Percentiles rank a stretch among this genome's conserved stretches.
phyloP scores from a whole-genome alignment of 2,113 vertebrate species.

The Serinus canaria region DNA sequence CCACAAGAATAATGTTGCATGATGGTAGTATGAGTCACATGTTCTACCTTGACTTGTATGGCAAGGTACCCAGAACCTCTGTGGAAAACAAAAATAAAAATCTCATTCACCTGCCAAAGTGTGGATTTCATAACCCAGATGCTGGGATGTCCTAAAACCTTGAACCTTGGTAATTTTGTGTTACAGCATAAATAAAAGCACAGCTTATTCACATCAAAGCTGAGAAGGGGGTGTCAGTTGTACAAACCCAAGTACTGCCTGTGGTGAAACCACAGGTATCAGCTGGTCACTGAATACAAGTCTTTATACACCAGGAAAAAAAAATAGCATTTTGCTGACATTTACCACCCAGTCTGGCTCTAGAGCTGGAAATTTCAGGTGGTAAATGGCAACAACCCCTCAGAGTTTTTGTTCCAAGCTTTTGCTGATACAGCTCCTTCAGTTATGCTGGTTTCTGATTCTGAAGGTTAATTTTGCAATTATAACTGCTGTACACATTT shows the following conservation, averaged over 20 bases:
- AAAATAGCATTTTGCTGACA: neutral
- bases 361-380: neutral
- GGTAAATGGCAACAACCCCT: neutral
- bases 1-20: neutral
- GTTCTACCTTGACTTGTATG: neutral
- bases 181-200: neutral
- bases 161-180: neutral
- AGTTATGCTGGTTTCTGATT: neutral
- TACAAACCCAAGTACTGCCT: neutral
- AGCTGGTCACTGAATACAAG: neutral
- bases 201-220: neutral
- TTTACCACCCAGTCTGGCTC: neutral
- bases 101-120: neutral
- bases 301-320: neutral
- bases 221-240: neutral
- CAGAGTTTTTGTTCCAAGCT: neutral
- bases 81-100: neutral
- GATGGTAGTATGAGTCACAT: neutral
- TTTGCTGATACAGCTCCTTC: neutral
- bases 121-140: neutral
- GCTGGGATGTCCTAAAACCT: neutral
- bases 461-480: conserved; percentile 58
- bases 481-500: neutral
- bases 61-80: neutral
- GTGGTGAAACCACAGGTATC: neutral